Base-by-base conservation (phyloP, 2,888 invertebrate genomes). In the Drosophila conformis region DNA sequence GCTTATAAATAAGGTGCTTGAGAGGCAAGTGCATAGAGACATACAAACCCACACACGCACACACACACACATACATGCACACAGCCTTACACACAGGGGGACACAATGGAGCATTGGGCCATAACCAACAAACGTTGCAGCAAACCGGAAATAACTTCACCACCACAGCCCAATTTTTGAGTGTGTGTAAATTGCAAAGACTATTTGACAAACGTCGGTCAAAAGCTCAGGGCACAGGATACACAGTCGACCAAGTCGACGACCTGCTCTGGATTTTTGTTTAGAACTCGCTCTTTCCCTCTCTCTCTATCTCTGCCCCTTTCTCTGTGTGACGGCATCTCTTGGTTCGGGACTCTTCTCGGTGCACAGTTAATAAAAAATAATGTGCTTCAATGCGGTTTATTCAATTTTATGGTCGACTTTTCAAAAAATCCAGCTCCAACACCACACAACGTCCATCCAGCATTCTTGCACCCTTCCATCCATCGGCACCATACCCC, bases 1-100 rank as follows among this genome's bases (percentile, higher is more conserved):
- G 89, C 88, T 90, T 90, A 90, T 88, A 88, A 88, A 88, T 88
- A 88, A 88, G 88, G 90, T 90, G 87, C 88, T 88, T 90, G 90
- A 90, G 82, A 89, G 74, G 83, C 89, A 87, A 87, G 86, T 87
- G 88, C 88, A 80, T 69, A 81, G 71, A 72, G 59, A 69, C 64
- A 48, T 60, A 48, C 36, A 40, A 33, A 57, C 46, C 63, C 27
- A 11, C 25, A 11, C 52, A 21, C 53, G 10, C 57, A 66, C 60
- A 56, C 35, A 46, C 60, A 38, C 46, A 63, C 53, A 63, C 48
- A 67, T 56, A 70, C 27, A 60, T 46, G 65, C 31, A 25, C 31
- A 31, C 59, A 49, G 25, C 29, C 21, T 57, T 65, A 59, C 54
- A 68, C 53, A 68, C 69, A 35, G 25, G 53, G 21, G 18, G 21